Base-by-base conservation (phyloP, 2,113 vertebrate species). In the human (Homo sapiens) region DNA sequence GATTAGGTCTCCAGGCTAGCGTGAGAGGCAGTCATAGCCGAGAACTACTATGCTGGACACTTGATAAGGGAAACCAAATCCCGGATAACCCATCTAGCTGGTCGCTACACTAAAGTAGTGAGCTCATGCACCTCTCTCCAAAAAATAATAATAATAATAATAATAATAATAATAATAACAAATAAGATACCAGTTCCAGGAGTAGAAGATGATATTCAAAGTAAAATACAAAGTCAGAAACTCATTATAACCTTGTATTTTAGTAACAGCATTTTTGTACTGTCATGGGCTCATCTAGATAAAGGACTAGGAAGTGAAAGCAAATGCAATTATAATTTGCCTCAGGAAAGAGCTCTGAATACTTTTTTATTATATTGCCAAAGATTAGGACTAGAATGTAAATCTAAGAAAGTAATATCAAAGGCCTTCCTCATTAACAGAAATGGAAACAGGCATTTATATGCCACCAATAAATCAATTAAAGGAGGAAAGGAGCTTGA, bases 381-480 rank as follows among this genome's bases (percentile, higher is more conserved):
- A 98, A 98, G 96, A 98, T 98, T 95, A 95, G 93, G 93, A 83
- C 89, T 97, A 97, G 97, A 98, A 96, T 96, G 76, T 98, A 97
- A 98, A 98, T 95, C 94, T 98, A 87, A 72, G 70, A 97, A 94
- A 98, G 95, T 96, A 93, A 66, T 97, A 82, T 92, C 98, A 98
- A 80, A 64, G 93, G 72, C 59, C 84, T 96, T 96, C 95, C 97
- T 98, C 98, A 97, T 98, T 98, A 98, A 97, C 94, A 96, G 94
- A 97, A 96, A 97, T 96, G 89, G 93, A 98, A 98, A 81, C 95
- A 97, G 97, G 61, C 96, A 95, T 98, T 98, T 93, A 75, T 94
- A 96, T 76, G 80, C 94, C 92, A 97, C 95, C 96, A 97, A 52
- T 98, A 98, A 98, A 98, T 98, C 97, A 97, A 94, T 97, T 98